Percentiles rank a stretch among this genome's conserved stretches.
Evolutionary conservation across 2,888 invertebrate species (phyloP).

Genomic region (Biston stratarius): DNA sequence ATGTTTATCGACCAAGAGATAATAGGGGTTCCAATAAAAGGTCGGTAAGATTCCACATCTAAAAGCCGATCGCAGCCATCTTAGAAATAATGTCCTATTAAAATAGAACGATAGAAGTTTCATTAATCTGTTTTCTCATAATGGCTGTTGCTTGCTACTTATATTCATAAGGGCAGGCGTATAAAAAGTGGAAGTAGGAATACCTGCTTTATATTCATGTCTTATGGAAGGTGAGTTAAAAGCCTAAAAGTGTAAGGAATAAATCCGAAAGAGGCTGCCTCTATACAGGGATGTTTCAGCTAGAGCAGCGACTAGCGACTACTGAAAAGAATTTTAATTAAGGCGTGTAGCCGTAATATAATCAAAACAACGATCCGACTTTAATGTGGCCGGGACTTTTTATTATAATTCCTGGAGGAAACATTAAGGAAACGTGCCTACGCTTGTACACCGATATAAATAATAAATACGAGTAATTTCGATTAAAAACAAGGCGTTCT

Average conservation of each 20-base stretch:
- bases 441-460: conserved; percentile 23
- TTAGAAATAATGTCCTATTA: conserved; percentile 28
- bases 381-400: conserved; percentile 44
- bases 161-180: conserved; percentile 33
- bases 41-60: conserved; percentile 6
- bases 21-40: conserved; percentile 16
- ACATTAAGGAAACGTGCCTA: conserved; percentile 30
- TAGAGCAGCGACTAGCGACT: conserved; percentile 45
- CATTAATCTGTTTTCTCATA: conserved; percentile 34
- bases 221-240: conserved; percentile 35
- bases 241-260: conserved; percentile 32
- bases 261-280: conserved; percentile 16
- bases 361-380: conserved; percentile 60
- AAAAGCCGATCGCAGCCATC: conserved; percentile 16
- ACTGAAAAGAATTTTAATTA: conserved; percentile 66
- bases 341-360: conserved; percentile 57
- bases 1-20: conserved; percentile 6
- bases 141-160: conserved; percentile 36
- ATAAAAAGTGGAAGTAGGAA: conserved; percentile 31
- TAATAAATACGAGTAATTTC: conserved; percentile 28
- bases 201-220: conserved; percentile 35
- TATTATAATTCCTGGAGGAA: conserved; percentile 33
- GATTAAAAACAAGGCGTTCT: conserved; percentile 15
- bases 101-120: conserved; percentile 31
- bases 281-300: conserved; percentile 46